A percentile compares a stretch with the other conserved stretches of the same genome.
phyloP scores from a whole-genome alignment of 2,888 invertebrate species.

The Pristionchus exspectatus region DNA sequence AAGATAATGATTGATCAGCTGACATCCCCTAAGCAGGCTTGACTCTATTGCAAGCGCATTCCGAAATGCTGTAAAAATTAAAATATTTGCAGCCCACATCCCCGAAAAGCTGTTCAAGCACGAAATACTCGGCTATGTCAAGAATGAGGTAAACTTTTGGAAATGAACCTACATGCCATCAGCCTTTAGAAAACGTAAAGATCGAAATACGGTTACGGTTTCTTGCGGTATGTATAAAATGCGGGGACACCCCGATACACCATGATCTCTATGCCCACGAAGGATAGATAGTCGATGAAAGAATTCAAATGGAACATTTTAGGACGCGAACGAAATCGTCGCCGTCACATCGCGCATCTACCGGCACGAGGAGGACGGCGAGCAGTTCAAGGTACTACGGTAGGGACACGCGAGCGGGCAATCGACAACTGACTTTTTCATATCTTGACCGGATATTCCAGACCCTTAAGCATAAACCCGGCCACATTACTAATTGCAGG shows the following conservation, averaged over 20 bases:
- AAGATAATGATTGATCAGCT: background rate
- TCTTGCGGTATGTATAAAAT: too few species aligned
- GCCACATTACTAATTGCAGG: background rate
- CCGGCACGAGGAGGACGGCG: conserved; percentile 4
- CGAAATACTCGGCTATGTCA: conserved; percentile 41
- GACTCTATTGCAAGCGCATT: background rate
- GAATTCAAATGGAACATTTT: background rate
- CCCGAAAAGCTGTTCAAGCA: conserved; percentile 25
- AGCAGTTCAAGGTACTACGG: conserved; percentile 14
- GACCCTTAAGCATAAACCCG: background rate
- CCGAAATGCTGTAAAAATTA: background rate
- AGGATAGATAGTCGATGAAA: too few species aligned
- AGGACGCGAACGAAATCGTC: conserved; percentile 28
- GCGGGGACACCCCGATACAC: too few species aligned
- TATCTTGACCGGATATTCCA: background rate
- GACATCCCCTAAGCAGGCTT: background rate
- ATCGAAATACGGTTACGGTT: too few species aligned
- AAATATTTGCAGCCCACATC: conserved; percentile 11
- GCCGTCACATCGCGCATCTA: background rate
- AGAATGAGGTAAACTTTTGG: conserved; percentile 40
- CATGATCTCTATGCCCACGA: too few species aligned
- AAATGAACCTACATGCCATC: too few species aligned
- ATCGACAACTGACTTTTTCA: background rate
- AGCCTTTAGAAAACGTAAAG: too few species aligned
- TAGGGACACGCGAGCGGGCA: background rate